Evolutionary conservation across 1,140 invertebrate genomes (phyloP), one percentile per base, ranked within the genome.

Genomic region (Propsilocerus akamusi): DNA sequence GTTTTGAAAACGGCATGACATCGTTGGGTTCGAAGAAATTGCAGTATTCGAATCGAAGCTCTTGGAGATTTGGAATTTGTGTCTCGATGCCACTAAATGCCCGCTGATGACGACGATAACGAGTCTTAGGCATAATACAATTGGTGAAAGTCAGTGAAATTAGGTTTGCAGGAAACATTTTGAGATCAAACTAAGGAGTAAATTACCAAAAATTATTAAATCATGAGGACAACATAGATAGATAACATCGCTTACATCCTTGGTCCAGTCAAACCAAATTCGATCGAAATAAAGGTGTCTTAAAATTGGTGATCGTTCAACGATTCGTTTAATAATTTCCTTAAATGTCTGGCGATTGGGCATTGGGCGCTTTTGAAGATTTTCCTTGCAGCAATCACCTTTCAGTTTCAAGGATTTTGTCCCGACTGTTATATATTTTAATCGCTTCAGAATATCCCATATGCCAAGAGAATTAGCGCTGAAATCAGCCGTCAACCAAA

Each of bases 1-100:
- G 61, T 69, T 85, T 84, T 58, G 80, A 83, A 1, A 85, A 68
- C 22, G 76, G 71, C 59, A 86, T 63, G 7, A 84, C 62, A 11
- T 76, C 73, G 55, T 82, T 78, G 0, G 78, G 73, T 47, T 76
- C 72, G 55, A 84, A 70, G 81, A 81, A 84, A n/a, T 67, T 61
- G 58, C 80, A 82, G 52, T 76, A 68, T 26, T 74, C 76, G 24
- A 84, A 63, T 56, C 80, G 74, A 26, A 84, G 59, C 41, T 73
- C 68, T 74, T 78, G 56, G 46, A 69, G 64, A 46, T 68, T 54
- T 7, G 70, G 65, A 57, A 80, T 63, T 49, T 71, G 67, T 20
- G 68, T 61, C 50, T 78, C 70, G 49, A 81, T 72, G 47, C 55
- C 77, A 60, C 59, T 73, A 74, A 23, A 75, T 74, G 41, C 72